These are phyloP conservation scores for Trachymyrmex septentrionalis DNA, from an alignment of 1,140 invertebrate species.

Conservation along the genomic window DNA sequence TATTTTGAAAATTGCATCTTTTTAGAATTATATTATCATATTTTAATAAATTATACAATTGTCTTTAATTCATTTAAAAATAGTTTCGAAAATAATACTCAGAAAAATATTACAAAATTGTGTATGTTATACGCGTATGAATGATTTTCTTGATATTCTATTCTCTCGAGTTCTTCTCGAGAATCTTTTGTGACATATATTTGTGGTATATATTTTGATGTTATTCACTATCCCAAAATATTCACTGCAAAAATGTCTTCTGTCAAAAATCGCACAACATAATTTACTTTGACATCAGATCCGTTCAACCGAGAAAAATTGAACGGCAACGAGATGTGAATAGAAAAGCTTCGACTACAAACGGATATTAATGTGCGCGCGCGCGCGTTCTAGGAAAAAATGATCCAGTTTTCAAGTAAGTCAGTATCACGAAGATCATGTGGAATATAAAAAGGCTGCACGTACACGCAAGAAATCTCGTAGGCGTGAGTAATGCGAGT, in stretches of 20 bases:
- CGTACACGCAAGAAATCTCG: constrained; percentile 27
- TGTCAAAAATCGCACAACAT: background rate
- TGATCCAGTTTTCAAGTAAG: constrained; percentile 35
- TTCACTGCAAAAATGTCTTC: background rate
- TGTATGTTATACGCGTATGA: background rate
- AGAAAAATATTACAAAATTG: background rate
- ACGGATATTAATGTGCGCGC: too few species aligned
- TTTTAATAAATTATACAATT: constrained; percentile 8
- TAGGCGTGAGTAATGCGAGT: constrained; percentile 21
- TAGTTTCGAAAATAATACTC: background rate
- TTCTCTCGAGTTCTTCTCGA: background rate
- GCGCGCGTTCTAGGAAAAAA: constrained; percentile 4
- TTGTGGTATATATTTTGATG: background rate
- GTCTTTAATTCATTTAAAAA: background rate
- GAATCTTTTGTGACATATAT: background rate
- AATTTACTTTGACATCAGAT: constrained; percentile 34
- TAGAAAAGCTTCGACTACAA: background rate
- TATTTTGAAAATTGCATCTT: constrained; percentile 8
- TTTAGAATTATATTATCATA: background rate
- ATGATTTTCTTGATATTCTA: constrained; percentile 6
- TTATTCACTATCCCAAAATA: background rate
- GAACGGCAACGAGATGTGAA: background rate
- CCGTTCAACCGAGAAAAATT: constrained; percentile 11
- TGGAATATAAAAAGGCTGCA: constrained; percentile 35
- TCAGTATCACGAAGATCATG: constrained; percentile 14